phyloP scores from a whole-genome alignment of 2,888 invertebrate species.

The Lottia gigantea region DNA sequence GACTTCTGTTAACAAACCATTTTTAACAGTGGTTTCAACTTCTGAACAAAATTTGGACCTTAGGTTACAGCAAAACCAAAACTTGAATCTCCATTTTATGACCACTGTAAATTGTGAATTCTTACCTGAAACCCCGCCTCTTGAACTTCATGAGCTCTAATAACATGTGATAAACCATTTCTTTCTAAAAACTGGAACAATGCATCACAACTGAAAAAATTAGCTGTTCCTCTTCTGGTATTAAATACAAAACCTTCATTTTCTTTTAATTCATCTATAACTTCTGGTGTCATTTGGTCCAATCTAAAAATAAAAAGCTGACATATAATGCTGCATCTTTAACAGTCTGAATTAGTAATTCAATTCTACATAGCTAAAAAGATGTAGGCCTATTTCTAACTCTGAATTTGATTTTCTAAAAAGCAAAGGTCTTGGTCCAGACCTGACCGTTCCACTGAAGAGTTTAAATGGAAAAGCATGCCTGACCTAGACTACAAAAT shows the following conservation, averaged over 20 bases:
- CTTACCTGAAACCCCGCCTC: constrained; percentile 78
- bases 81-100: background rate
- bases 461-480: too few relatives aligned
- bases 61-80: background rate
- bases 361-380: too few relatives aligned
- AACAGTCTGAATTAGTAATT: too few relatives aligned
- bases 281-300: constrained; percentile 55
- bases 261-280: constrained; percentile 55
- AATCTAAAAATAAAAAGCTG: constrained; percentile 43
- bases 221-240: constrained; percentile 78
- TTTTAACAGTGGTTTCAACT: too few relatives aligned
- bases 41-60: too few relatives aligned
- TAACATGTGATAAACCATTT: constrained; percentile 78
- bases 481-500: too few relatives aligned
- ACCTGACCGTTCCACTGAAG: too few relatives aligned
- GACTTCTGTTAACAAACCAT: too few relatives aligned
- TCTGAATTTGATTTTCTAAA: too few relatives aligned
- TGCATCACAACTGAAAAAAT: constrained; percentile 79
- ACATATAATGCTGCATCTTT: too few relatives aligned
- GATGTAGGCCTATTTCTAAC: too few relatives aligned
- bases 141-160: constrained; percentile 81
- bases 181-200: constrained; percentile 76
- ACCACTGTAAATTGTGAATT: background rate
- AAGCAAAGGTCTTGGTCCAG: too few relatives aligned
- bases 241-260: constrained; percentile 77